Evolutionary conservation across 2,888 invertebrate species (phyloP).

Genomic region (Drosophila buzzatii): DNA sequence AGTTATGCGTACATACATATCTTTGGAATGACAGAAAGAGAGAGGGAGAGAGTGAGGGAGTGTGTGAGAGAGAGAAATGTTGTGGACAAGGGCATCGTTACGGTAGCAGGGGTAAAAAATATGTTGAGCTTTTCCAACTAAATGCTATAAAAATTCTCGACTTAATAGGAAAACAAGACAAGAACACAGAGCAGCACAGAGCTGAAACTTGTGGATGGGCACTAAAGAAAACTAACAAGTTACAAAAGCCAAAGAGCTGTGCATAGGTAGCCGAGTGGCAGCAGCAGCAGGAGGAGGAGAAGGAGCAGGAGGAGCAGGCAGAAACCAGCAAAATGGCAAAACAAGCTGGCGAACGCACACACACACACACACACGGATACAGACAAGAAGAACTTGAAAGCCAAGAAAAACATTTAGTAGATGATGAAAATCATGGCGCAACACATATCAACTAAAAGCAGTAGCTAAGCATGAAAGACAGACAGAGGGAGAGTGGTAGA

Average conservation of each 20-base stretch:
- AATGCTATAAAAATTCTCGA: conserved; percentile 81
- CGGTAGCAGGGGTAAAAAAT: conserved; percentile 48
- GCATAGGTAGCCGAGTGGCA: not conserved
- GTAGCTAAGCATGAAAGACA: conserved; percentile 15
- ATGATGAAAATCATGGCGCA: conserved; percentile 78
- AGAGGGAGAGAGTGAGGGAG: not conserved
- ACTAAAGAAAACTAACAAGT: conserved; percentile 79
- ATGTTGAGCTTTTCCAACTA: conserved; percentile 79
- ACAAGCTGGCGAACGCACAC: conserved; percentile 46
- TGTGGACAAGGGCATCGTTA: conserved; percentile 1
- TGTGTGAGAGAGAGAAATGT: not conserved
- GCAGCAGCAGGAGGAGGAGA: not conserved
- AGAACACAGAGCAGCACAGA: conserved; percentile 50
- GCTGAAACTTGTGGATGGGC: conserved; percentile 55
- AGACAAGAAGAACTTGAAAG: conserved; percentile 70
- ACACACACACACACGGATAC: conserved; percentile 18
- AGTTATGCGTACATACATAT: conserved; percentile 72
- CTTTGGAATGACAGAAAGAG: conserved; percentile 11
- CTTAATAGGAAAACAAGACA: conserved; percentile 80
- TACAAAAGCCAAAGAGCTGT: conserved; percentile 67
- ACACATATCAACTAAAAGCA: conserved; percentile 57
- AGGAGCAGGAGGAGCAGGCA: not conserved
- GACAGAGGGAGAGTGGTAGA: not conserved
- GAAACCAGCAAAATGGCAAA: conserved; percentile 41
- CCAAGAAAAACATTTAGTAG: conserved; percentile 75